phyloP scores from a whole-genome alignment of 2,113 vertebrate genomes.

The Anhinga rufa region DNA sequence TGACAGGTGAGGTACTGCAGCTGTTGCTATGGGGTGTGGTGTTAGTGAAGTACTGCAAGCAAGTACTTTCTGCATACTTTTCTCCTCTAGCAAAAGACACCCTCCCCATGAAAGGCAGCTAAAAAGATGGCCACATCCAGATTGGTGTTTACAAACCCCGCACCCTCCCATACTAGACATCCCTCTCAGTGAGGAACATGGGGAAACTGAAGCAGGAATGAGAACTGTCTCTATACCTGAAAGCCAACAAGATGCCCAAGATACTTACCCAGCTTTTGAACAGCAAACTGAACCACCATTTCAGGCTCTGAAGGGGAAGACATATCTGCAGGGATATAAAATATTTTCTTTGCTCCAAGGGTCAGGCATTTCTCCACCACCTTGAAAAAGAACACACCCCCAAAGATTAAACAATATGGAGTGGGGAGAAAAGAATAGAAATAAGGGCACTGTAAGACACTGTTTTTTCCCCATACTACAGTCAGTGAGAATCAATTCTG shows the following conservation, averaged over 20 bases:
- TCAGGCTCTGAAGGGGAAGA: conserved; percentile 70
- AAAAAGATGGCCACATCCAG: not conserved
- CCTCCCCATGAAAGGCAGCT: not conserved
- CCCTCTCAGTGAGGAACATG: not conserved
- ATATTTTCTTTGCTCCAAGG: conserved; percentile 77
- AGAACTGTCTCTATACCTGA: not conserved
- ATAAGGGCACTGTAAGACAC: not conserved
- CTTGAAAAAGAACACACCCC: conserved; percentile 46
- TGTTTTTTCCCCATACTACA: not conserved
- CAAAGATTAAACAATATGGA: not conserved
- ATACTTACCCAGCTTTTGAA: conserved; percentile 77
- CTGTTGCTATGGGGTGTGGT: not conserved
- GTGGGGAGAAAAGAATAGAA: not conserved
- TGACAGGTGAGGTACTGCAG: not conserved
- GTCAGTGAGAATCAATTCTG: not conserved
- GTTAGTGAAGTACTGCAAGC: not conserved
- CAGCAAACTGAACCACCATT: conserved; percentile 76
- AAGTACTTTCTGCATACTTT: not conserved
- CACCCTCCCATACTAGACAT: not conserved
- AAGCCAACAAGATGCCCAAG: not conserved
- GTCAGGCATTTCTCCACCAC: conserved; percentile 80
- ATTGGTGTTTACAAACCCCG: not conserved
- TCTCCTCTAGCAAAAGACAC: not conserved
- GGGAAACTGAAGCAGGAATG: not conserved
- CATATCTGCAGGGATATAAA: conserved; percentile 84